A percentile compares a stretch with the other conserved stretches of the same genome.
phyloP scores from a whole-genome alignment of 2,888 invertebrate species.

The Stenolophus ochropezus region DNA sequence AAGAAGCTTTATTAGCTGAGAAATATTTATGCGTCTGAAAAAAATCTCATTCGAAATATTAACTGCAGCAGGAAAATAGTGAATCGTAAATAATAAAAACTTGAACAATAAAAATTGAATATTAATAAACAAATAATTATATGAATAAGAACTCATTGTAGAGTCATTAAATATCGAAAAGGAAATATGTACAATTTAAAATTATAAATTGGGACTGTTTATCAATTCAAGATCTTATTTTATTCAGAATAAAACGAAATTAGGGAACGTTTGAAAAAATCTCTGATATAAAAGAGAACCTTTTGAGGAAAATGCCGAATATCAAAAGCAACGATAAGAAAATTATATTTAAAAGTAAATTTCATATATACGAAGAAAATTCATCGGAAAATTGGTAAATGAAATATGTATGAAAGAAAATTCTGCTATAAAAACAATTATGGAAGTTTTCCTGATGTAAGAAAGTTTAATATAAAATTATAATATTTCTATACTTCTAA shows the following conservation, averaged over 20 bases:
- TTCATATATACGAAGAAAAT: background rate
- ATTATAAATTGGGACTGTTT: too few relatives aligned
- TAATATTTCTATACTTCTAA: background rate
- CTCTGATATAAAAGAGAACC: background rate
- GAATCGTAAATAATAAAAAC: background rate
- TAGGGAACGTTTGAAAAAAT: too few relatives aligned
- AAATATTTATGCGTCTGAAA: slow-evolving; percentile 49
- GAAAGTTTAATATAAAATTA: background rate
- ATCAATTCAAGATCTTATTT: too few relatives aligned
- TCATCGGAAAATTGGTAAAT: background rate
- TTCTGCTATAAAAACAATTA: background rate
- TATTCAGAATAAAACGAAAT: too few relatives aligned
- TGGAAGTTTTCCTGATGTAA: background rate
- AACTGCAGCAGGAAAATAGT: slow-evolving; percentile 26
- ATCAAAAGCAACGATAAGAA: background rate
- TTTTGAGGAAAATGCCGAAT: background rate
- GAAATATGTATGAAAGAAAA: background rate
- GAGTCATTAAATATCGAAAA: too few relatives aligned
- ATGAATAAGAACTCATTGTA: background rate
- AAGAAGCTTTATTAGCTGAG: slow-evolving; percentile 33
- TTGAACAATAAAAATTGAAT: too few relatives aligned
- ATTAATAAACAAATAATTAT: background rate
- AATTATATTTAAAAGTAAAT: background rate
- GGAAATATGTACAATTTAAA: too few relatives aligned
- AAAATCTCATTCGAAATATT: slow-evolving; percentile 44